Percentiles rank a stretch among this genome's conserved stretches.
Evolutionary conservation across 1,140 invertebrate genomes (phyloP).

Genomic region (Macrocentrus cingulum): DNA sequence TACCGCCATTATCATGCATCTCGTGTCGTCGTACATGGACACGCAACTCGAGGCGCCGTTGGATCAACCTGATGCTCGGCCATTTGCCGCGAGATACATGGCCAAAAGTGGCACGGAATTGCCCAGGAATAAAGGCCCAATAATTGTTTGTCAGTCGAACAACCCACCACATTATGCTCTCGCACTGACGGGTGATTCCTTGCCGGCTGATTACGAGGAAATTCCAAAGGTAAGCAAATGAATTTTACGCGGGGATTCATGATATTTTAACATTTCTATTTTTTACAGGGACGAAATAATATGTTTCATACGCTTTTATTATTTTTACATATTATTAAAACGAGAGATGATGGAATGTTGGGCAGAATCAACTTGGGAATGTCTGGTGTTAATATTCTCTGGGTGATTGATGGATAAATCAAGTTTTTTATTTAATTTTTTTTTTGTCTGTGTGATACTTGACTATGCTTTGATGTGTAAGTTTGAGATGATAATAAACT

Average conservation of each 20-base stretch:
- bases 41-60: slow-evolving; percentile 75
- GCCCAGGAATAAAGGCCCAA: slow-evolving; percentile 54
- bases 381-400: slow-evolving; percentile 77
- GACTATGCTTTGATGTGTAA: neutral
- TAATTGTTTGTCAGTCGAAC: slow-evolving; percentile 63
- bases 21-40: slow-evolving; percentile 80
- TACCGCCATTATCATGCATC: slow-evolving; percentile 77
- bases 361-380: slow-evolving; percentile 76
- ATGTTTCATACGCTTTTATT: slow-evolving; percentile 78
- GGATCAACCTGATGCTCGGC: slow-evolving; percentile 72
- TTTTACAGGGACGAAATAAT: slow-evolving; percentile 77
- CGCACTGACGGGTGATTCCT: slow-evolving; percentile 64
- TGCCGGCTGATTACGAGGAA: slow-evolving; percentile 55
- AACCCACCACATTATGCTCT: slow-evolving; percentile 77
- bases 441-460: neutral
- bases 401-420: slow-evolving; percentile 67
- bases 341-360: slow-evolving; percentile 74
- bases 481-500: too few species aligned
- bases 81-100: slow-evolving; percentile 67
- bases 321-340: slow-evolving; percentile 76
- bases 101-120: slow-evolving; percentile 44
- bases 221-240: slow-evolving; percentile 63
- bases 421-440: neutral
- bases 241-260: neutral
- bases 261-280: slow-evolving; percentile 18